Base-by-base conservation (phyloP, 1,140 invertebrate species). In the Panagrolaimus sp. region DNA sequence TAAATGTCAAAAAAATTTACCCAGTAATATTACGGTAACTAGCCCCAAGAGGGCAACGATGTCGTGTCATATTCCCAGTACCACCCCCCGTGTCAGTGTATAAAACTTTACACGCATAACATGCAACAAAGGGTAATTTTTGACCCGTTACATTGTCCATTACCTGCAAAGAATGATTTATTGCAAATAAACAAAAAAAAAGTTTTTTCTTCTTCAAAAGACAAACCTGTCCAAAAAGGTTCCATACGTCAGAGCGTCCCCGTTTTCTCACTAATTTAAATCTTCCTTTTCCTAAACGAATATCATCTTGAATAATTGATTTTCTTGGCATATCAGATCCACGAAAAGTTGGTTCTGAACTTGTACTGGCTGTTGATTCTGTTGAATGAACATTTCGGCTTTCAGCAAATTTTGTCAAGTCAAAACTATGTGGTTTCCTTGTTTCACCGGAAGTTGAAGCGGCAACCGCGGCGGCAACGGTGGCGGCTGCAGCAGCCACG, bases 201-300 rank as follows among this genome's bases (percentile, higher is more conserved):
- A 38, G n/a, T n/a, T n/a, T n/a, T n/a, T n/a, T n/a, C n/a, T n/a
- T n/a, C n/a, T 3, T 55, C 62, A 21, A 2, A 1, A 12, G 52
- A 65, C 71, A 28, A 8, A 73, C 71, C 71, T 81, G 79, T 15
- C 79, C 79, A 67, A 81, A 81, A 21, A 83, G 66, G 58, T 83
- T 83, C 79, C 79, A 81, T 45, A 81, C 79, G 65, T 81, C 79
- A 24, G 82, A 83, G 45, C 80, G 73, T 15, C 80, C 80, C 38
- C 78, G 72, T 65, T 81, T 81, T 44, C 76, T 63, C 8, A 81
- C 81, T 72, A 81, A 68, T 65, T 82, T 63, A 62, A 81, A 81
- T 15, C 79, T 67, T 43, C 82, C 82, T 26, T 73, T 67, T 32
- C 80, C 80, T 21, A 67, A 65, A 10, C 81, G 67, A 64, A 81